Evolutionary conservation across 2,888 invertebrate species (phyloP).

Genomic region (Mesopsocus fuscifrons): DNA sequence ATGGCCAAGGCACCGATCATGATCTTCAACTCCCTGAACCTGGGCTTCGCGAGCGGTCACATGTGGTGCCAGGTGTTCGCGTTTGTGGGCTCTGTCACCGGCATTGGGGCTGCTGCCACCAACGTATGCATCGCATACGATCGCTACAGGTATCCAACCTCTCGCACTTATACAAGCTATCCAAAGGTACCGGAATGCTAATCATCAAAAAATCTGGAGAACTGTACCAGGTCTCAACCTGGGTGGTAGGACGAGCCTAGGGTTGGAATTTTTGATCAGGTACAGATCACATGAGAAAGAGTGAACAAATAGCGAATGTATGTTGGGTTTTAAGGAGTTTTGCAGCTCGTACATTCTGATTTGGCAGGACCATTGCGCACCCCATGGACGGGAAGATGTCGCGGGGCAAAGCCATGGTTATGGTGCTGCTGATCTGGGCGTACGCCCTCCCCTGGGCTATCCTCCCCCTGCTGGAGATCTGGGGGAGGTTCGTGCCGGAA

Average conservation of each 20-base stretch:
- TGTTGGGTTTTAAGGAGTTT: no score
- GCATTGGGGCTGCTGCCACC: slow-evolving; percentile 60
- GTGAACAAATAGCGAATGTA: no score
- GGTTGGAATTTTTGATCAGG: no score
- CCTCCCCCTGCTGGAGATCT: slow-evolving; percentile 59
- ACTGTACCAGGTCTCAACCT: no score
- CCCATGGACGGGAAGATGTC: slow-evolving; percentile 69
- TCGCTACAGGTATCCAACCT: slow-evolving; percentile 34
- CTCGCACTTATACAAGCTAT: not conserved
- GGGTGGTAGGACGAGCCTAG: no score
- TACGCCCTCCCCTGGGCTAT: slow-evolving; percentile 68
- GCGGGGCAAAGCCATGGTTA: slow-evolving; percentile 54
- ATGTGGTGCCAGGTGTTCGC: slow-evolving; percentile 59
- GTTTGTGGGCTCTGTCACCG: slow-evolving; percentile 55
- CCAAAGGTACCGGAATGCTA: no score
- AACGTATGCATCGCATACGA: slow-evolving; percentile 77
- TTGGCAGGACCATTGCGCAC: slow-evolving; percentile 51
- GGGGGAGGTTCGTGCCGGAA: slow-evolving; percentile 74
- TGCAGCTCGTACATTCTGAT: no score
- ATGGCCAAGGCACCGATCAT: slow-evolving; percentile 72
- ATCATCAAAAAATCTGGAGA: no score
- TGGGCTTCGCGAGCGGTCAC: slow-evolving; percentile 54
- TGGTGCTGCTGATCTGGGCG: slow-evolving; percentile 52
- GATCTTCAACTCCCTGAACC: slow-evolving; percentile 63
- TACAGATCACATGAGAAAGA: no score